A percentile compares a stretch with the other conserved stretches of the same genome.
These are phyloP conservation scores for Crocodylus rhombifer DNA, from an alignment of 2,797 vertebrate species.

Conservation along the genomic window DNA sequence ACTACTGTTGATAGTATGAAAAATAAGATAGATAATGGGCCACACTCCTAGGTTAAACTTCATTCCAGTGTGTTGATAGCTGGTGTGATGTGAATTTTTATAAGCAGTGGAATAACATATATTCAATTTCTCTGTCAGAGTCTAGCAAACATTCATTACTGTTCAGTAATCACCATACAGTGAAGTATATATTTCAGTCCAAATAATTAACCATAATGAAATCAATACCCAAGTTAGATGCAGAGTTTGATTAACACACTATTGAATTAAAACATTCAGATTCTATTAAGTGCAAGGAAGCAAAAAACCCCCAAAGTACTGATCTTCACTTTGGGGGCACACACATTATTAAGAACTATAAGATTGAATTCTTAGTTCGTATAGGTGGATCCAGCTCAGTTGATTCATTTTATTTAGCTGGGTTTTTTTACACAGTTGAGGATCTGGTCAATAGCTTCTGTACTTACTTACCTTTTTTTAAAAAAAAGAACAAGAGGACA, in stretches of 20 bases:
- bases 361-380: no score
- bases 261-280: neutral
- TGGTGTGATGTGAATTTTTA: neutral
- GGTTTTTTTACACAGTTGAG: neutral
- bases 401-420: no score
- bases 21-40: neutral
- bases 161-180: neutral
- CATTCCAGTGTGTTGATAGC: neutral
- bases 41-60: neutral
- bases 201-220: neutral
- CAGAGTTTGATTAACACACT: neutral
- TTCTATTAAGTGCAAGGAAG: neutral
- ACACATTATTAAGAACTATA: neutral
- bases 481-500: no score
- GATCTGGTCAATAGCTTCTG: neutral
- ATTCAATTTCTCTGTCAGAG: neutral
- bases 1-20: neutral
- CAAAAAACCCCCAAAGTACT: no score
- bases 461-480: neutral
- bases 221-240: neutral
- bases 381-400: no score
- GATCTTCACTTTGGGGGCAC: neutral
- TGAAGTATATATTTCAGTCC: neutral
- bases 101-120: neutral
- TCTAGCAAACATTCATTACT: neutral